These are phyloP conservation scores for Pantala flavescens DNA, from an alignment of 1,140 invertebrate species.

Conservation along the genomic window DNA sequence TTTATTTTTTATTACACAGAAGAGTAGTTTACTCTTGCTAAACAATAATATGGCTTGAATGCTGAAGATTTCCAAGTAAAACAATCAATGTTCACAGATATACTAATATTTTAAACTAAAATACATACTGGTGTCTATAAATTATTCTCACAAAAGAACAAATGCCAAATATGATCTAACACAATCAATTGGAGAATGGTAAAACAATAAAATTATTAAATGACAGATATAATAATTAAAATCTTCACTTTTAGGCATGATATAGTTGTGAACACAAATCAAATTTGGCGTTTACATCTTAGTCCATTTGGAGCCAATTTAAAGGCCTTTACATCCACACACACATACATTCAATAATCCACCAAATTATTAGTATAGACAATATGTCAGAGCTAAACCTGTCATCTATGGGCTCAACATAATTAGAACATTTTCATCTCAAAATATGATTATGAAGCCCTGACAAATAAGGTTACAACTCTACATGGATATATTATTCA, in stretches of 20 bases:
- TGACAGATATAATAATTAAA: too few relatives aligned
- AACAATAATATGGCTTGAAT: neutral
- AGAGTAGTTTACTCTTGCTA: constrained; percentile 1
- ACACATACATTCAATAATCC: constrained; percentile 10
- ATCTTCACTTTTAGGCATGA: too few relatives aligned
- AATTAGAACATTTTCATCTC: neutral
- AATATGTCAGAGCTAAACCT: neutral
- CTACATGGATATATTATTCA: neutral
- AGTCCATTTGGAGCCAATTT: neutral
- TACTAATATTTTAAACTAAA: neutral
- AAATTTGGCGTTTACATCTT: neutral
- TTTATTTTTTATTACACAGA: constrained; percentile 1
- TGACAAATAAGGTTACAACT: constrained; percentile 1
- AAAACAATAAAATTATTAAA: too few relatives aligned
- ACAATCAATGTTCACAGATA: neutral
- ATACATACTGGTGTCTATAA: constrained; percentile 7
- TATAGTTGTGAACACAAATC: neutral
- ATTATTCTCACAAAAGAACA: neutral
- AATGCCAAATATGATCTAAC: neutral
- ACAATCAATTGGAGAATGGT: too few relatives aligned
- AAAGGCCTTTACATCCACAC: neutral
- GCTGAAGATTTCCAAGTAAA: neutral
- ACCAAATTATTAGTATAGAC: neutral
- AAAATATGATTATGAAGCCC: neutral
- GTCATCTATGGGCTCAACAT: neutral